Evolutionary conservation across 2,888 invertebrate genomes (phyloP).

Genomic region (Minunthozetes semirufus): DNA sequence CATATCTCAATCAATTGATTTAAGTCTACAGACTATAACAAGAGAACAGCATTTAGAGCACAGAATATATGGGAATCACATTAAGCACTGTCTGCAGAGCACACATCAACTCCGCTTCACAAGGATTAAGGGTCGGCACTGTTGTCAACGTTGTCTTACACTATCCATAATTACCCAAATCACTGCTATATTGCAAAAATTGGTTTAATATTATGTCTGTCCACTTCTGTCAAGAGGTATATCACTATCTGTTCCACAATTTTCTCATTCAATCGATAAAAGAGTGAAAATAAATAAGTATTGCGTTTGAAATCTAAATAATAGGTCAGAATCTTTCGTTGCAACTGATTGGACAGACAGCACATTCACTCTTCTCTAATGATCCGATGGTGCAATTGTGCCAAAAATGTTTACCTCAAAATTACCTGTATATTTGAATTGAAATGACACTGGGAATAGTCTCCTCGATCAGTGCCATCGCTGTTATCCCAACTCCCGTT

Average conservation of each 20-base stretch:
- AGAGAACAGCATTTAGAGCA: not conserved
- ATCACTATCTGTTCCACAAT: no score
- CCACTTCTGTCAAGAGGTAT: no score
- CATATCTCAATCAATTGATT: conserved; percentile 5
- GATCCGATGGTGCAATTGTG: not conserved
- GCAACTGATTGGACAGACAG: not conserved
- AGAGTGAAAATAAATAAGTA: no score
- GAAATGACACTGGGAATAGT: conserved; percentile 38
- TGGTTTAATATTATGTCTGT: not conserved
- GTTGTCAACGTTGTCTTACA: not conserved
- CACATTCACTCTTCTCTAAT: not conserved
- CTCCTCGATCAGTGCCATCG: conserved; percentile 36
- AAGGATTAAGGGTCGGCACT: not conserved
- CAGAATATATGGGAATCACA: not conserved
- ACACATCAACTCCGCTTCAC: not conserved
- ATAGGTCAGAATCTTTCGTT: no score
- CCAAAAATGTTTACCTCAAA: not conserved
- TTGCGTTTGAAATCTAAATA: no score
- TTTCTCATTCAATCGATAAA: no score
- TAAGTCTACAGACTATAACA: not conserved
- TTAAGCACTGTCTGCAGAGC: conserved; percentile 1
- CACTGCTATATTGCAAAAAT: not conserved
- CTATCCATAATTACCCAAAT: conserved; percentile 13
- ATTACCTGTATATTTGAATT: conserved; percentile 10
- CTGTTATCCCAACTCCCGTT: conserved; percentile 38